A percentile compares a stretch with the other conserved stretches of the same genome.
These are phyloP conservation scores for Takifugu bimaculatus DNA, from an alignment of 2,113 vertebrate genomes.

Conservation along the genomic window DNA sequence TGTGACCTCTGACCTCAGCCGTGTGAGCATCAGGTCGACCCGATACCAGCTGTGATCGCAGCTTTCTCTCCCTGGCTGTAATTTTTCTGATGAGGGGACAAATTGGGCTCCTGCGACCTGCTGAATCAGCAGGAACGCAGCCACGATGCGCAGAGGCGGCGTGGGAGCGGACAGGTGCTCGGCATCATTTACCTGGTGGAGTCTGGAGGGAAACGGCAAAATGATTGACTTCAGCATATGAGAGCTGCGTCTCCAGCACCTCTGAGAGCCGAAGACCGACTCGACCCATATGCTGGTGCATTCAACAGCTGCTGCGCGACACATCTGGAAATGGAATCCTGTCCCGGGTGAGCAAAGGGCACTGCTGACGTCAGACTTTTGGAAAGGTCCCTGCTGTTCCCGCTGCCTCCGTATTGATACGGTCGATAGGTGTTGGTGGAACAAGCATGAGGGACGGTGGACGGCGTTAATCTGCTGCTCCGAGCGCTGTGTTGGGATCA, in stretches of 20 bases:
- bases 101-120: conserved; percentile 33
- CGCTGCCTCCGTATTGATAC: not conserved
- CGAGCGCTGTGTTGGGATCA: not conserved
- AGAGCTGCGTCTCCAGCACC: conserved; percentile 7
- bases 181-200: conserved; percentile 29
- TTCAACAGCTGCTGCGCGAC: conserved; percentile 45
- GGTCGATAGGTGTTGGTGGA: too few relatives aligned
- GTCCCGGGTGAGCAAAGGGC: conserved; percentile 32
- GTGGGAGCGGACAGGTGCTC: conserved; percentile 31
- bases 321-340: conserved; percentile 44
- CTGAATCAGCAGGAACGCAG: conserved; percentile 59
- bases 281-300: conserved; percentile 15
- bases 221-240: conserved; percentile 17
- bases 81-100: conserved; percentile 46
- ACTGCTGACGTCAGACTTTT: conserved; percentile 41
- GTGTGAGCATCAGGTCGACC: conserved; percentile 25
- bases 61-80: conserved; percentile 37
- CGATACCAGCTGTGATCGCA: conserved; percentile 36
- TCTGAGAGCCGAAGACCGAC: conserved; percentile 17
- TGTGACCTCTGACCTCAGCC: not conserved
- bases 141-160: conserved; percentile 37
- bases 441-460: not conserved
- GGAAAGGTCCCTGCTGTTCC: conserved; percentile 22
- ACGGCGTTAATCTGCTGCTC: conserved; percentile 20
- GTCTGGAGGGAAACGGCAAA: conserved; percentile 24